Conservation (phyloP, 2,888 invertebrate species). For the Osmoderma eremita region DNA sequence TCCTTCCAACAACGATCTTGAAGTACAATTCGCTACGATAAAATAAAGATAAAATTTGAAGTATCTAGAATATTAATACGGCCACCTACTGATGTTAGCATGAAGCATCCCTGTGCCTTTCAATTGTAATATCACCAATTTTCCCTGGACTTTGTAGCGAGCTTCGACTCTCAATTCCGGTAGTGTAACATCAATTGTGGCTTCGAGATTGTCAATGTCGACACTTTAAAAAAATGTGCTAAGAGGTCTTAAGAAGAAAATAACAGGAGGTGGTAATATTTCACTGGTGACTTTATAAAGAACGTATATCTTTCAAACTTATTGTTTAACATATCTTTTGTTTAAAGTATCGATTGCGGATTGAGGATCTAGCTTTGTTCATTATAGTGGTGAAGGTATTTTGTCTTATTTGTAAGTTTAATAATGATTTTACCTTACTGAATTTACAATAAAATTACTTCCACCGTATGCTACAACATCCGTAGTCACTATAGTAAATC, state of each 20-base stretch:
- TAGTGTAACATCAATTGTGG: conserved; percentile 64
- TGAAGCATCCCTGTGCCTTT: conserved; percentile 66
- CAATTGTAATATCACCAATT: conserved; percentile 66
- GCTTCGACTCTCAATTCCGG: conserved; percentile 66
- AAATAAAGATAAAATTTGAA: not conserved
- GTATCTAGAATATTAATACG: conserved; percentile 5
- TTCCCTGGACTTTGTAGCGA: conserved; percentile 67
- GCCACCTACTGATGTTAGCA: conserved; percentile 67
- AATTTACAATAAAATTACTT: conserved; percentile 65
- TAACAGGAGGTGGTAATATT: no score
- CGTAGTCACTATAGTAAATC: conserved; percentile 62
- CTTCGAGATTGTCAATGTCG: conserved; percentile 59
- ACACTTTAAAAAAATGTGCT: conserved; percentile 54
- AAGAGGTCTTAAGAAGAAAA: no score
- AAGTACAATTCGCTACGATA: conserved; percentile 56
- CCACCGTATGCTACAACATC: conserved; percentile 67
- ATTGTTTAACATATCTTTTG: no score
- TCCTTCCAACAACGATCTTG: conserved; percentile 53
- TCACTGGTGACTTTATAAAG: no score
- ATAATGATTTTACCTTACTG: conserved; percentile 67
- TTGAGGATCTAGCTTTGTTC: no score
- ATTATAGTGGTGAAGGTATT: not conserved
- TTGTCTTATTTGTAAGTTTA: conserved; percentile 22
- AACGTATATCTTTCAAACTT: no score
- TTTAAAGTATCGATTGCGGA: no score